Evolutionary conservation across 64 coral and sea anemone species (phyloP).

Genomic region (Dendrophyllia cribrosa): DNA sequence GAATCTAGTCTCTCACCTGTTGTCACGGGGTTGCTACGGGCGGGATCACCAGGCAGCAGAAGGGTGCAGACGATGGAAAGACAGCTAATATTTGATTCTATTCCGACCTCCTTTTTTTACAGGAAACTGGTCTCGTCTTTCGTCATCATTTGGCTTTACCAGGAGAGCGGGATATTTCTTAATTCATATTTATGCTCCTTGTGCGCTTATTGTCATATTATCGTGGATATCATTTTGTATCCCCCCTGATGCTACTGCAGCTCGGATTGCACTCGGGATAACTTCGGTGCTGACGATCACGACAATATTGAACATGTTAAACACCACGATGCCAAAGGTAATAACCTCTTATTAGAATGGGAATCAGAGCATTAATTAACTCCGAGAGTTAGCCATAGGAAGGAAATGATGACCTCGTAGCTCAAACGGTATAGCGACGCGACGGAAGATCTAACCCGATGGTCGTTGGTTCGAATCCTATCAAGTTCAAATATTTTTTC

Average conservation of each 20-base stretch:
- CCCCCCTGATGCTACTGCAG: constrained; percentile 91
- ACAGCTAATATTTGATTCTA: no score
- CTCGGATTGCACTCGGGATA: constrained; percentile 88
- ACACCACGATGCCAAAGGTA: constrained; percentile 95
- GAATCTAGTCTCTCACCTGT: no score
- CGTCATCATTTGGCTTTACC: constrained; percentile 64
- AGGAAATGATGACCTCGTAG: no score
- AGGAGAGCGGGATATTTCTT: constrained; percentile 93
- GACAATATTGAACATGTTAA: constrained; percentile 91
- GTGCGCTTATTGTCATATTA: constrained; percentile 92
- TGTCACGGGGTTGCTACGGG: no score
- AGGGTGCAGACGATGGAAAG: no score
- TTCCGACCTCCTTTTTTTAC: background rate
- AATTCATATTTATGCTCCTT: constrained; percentile 96
- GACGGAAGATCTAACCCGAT: no score
- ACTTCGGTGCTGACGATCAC: constrained; percentile 91
- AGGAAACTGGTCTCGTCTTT: constrained; percentile 95
- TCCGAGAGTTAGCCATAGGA: no score
- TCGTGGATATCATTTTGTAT: constrained; percentile 99
- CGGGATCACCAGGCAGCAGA: no score
- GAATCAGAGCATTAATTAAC: no score
- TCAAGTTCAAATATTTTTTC: no score
- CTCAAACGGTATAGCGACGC: no score
- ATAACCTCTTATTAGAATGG: background rate
- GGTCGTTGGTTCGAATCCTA: no score